Evolutionary conservation across 1,140 invertebrate species (phyloP).

Genomic region (Dreissena rostriformis): DNA sequence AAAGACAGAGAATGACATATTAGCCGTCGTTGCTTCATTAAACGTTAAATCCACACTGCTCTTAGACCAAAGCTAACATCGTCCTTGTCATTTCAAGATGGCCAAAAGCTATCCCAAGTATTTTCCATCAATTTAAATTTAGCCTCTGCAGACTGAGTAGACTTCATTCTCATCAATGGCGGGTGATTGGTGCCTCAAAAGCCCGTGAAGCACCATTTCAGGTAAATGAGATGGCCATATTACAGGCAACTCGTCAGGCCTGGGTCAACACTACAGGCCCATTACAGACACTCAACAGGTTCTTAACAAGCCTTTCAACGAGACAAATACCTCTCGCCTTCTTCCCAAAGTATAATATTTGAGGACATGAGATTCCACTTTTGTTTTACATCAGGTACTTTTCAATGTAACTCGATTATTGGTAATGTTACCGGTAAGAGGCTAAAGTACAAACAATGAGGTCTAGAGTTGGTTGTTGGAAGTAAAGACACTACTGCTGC

Average conservation of each 20-base stretch:
- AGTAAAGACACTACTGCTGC: slow-evolving; percentile 21
- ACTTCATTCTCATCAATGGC: slow-evolving; percentile 24
- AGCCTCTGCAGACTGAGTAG: slow-evolving; percentile 27
- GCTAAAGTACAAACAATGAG: slow-evolving; percentile 26
- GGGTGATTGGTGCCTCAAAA: slow-evolving; percentile 28
- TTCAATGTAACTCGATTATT: slow-evolving; percentile 53
- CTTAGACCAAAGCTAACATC: slow-evolving; percentile 46
- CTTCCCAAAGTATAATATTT: slow-evolving; percentile 33
- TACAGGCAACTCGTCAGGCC: slow-evolving; percentile 22
- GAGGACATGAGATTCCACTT: slow-evolving; percentile 49
- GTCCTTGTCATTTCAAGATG: slow-evolving; percentile 51
- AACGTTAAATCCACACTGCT: not conserved
- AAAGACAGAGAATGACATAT: slow-evolving; percentile 47
- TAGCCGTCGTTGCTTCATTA: slow-evolving; percentile 49
- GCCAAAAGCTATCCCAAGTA: slow-evolving; percentile 27
- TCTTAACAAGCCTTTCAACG: slow-evolving; percentile 36
- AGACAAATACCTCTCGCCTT: slow-evolving; percentile 35
- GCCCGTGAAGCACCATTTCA: not conserved
- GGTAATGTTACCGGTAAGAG: slow-evolving; percentile 24
- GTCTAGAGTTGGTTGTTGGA: slow-evolving; percentile 39
- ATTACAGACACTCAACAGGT: slow-evolving; percentile 21
- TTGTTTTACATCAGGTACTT: slow-evolving; percentile 55
- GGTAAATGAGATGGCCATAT: slow-evolving; percentile 33
- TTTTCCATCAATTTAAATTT: slow-evolving; percentile 47
- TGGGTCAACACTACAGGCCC: slow-evolving; percentile 35